These are phyloP conservation scores for Drosophila mayri DNA, from an alignment of 1,140 invertebrate species.

Conservation along the genomic window DNA sequence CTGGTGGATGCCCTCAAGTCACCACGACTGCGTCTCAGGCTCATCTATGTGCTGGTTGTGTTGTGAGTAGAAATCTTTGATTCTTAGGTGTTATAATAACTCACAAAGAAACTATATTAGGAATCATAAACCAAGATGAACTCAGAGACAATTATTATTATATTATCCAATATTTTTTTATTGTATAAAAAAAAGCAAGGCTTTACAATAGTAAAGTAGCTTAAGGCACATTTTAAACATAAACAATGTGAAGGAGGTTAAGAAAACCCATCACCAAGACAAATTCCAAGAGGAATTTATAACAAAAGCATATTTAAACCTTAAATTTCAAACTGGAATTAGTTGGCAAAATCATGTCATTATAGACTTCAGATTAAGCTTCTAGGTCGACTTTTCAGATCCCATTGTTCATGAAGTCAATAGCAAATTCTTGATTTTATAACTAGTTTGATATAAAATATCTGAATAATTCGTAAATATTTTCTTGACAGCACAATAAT, in stretches of 20 bases:
- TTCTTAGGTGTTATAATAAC: not conserved
- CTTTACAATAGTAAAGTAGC: not conserved
- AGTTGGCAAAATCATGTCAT: not conserved
- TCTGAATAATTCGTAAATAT: not conserved
- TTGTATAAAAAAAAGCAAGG: not conserved
- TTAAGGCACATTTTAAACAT: not conserved
- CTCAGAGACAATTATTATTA: not conserved
- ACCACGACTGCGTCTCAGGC: conserved; percentile 45
- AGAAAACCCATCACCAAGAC: no score
- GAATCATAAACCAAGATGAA: not conserved
- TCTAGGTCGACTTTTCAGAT: not conserved
- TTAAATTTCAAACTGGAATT: not conserved
- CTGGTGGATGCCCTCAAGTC: conserved; percentile 43
- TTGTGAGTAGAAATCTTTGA: conserved; percentile 48
- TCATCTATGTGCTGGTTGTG: conserved; percentile 35
- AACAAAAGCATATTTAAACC: conserved; percentile 1
- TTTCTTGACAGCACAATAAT: conserved; percentile 86
- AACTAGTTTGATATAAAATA: conserved; percentile 19
- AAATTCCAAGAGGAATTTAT: no score
- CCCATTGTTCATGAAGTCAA: conserved; percentile 9
- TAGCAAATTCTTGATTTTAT: conserved; percentile 5
- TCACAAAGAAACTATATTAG: not conserved
- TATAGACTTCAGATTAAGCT: not conserved
- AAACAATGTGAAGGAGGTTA: no score
- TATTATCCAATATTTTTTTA: no score